Evolutionary conservation across 2,797 vertebrate species (phyloP).

Genomic region (Rallus crepitans): DNA sequence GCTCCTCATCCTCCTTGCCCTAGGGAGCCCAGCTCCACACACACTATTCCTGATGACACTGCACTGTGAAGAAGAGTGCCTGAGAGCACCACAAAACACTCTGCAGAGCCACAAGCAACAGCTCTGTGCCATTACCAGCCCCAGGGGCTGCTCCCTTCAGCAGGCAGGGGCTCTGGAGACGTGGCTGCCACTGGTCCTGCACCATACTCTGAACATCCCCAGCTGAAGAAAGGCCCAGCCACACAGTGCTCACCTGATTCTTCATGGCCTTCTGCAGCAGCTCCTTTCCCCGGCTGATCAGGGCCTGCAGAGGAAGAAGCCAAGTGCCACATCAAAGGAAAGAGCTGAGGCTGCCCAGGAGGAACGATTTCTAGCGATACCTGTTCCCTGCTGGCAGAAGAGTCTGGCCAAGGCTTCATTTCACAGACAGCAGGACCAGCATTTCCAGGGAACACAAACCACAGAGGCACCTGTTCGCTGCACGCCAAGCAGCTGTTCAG

Average conservation of each 20-base stretch:
- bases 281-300: constrained; percentile 88
- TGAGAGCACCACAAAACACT: neutral
- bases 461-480: neutral
- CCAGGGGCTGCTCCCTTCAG: neutral
- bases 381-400: neutral
- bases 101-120: neutral
- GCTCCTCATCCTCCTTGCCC: no score
- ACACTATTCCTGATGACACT: neutral
- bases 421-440: neutral
- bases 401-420: neutral
- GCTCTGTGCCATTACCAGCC: neutral
- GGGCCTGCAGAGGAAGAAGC: constrained; percentile 71
- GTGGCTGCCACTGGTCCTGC: neutral
- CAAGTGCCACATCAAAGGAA: neutral
- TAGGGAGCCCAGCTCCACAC: no score
- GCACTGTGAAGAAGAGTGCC: neutral
- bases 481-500: neutral
- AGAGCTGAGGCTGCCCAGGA: neutral
- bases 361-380: neutral
- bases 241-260: constrained; percentile 82
- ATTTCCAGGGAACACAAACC: neutral
- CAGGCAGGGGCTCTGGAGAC: neutral
- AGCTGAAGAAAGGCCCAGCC: neutral
- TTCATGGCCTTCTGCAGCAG: constrained; percentile 89
- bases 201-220: neutral